Conservation (phyloP, 23 tunicate genomes). For the Botrylloides violaceus region DNA sequence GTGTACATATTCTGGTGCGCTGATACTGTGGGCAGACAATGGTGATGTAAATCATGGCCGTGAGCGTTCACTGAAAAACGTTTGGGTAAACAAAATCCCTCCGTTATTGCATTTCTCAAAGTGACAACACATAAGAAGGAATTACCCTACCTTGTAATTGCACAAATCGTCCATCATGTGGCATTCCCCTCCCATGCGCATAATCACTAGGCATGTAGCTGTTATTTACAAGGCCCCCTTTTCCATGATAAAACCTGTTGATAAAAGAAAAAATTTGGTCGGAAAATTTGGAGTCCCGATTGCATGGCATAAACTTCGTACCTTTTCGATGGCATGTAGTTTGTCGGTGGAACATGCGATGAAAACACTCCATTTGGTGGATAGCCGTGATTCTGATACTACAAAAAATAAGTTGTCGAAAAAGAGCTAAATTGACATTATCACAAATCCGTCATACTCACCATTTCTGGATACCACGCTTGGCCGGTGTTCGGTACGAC, state of each 20-base stretch:
- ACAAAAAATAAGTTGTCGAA: background rate
- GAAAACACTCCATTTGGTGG: background rate
- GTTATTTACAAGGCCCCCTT: background rate
- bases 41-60: background rate
- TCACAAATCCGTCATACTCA: background rate
- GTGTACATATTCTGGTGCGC: slow-evolving; percentile 14
- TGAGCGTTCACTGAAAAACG: background rate
- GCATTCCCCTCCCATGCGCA: background rate
- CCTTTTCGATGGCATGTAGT: background rate
- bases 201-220: background rate
- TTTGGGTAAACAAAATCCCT: no score
- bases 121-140: no score
- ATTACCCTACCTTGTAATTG: background rate
- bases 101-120: no score
- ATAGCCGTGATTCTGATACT: background rate
- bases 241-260: background rate
- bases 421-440: background rate
- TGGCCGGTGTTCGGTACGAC: slow-evolving; percentile 10
- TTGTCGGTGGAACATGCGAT: background rate
- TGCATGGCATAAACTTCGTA: no score
- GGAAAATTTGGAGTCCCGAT: no score
- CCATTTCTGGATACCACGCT: slow-evolving; percentile 24
- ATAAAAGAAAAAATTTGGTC: background rate
- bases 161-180: background rate
- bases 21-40: background rate